Evolutionary conservation across 2,797 vertebrate species (phyloP), one percentile per base, ranked within the genome.

Genomic region (Linurgus olivaceus): DNA sequence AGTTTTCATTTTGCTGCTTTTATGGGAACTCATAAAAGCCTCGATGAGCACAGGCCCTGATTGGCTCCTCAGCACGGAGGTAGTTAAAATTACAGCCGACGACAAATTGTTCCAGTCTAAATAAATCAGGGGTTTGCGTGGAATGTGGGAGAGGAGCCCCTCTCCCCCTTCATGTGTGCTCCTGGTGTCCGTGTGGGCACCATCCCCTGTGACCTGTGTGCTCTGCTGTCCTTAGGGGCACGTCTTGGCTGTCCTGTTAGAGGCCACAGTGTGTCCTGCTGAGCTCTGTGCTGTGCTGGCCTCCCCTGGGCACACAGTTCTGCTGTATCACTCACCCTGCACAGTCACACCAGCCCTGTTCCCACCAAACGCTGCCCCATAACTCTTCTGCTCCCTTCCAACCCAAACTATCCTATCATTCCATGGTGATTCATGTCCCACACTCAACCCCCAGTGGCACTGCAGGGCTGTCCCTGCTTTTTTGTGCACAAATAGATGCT

Each of bases 1-100:
- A 98, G 98, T 98, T 98, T 98, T 98, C 98, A 98, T 98, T 98
- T 98, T 98, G 98, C 98, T 97, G 98, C 97, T 98, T 98, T 98
- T 98, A 98, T 98, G 98, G 97, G 97, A 97, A 96, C 97, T 97
- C 98, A 65, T 98, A 98, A 98, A 98, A 98, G 81, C 97, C 84
- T 96, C 97, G 97, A 97, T 83, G 87, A 97, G 96, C 65, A 62
- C 72, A 91, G 92, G 78, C 92, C 74, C 97, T 97, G 97, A 98
- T 98, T 98, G 98, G 98, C 98, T 97, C 96, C 95, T 97, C 96
- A 93, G 97, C 96, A 93, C 93, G 97, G 97, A 98, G 97, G 97
- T 98, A 98, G 98, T 98, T 98, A 98, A 98, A 98, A 98, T 98
- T 98, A 98, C 97, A 97, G 98, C 98, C 97, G 85, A 97, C 97